Evolutionary conservation across 1,140 invertebrate genomes (phyloP).

Genomic region (Panagrolaimus sp.): DNA sequence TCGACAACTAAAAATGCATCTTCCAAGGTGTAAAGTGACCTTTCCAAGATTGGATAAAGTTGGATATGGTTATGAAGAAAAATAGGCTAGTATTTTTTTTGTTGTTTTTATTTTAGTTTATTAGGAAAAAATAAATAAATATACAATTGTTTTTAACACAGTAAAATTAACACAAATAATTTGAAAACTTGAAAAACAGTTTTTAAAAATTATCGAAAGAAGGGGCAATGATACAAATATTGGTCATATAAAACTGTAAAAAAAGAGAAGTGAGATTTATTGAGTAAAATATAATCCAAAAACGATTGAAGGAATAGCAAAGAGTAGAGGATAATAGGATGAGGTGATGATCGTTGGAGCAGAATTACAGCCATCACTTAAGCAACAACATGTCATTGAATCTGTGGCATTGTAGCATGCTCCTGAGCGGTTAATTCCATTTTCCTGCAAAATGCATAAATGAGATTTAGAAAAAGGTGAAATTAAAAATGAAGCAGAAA

Average conservation of each 20-base stretch:
- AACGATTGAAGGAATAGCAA: background rate
- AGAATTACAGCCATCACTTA: background rate
- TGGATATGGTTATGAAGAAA: constrained; percentile 21
- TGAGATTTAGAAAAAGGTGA: too few relatives aligned
- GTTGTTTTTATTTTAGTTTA: constrained; percentile 14
- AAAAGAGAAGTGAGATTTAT: background rate
- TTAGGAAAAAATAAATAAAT: background rate
- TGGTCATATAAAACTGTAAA: constrained; percentile 2
- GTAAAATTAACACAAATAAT: background rate
- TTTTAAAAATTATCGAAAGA: background rate
- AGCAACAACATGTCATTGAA: background rate
- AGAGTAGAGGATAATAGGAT: background rate
- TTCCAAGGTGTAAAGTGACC: constrained; percentile 19
- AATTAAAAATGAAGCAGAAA: too few relatives aligned
- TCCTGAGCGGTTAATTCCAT: background rate
- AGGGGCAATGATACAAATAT: background rate
- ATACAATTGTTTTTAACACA: background rate
- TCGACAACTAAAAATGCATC: background rate
- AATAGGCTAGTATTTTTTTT: constrained; percentile 14
- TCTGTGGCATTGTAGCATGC: background rate
- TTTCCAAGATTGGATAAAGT: constrained; percentile 21
- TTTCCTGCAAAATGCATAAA: too few relatives aligned
- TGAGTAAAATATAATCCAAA: constrained; percentile 1
- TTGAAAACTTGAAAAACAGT: background rate
- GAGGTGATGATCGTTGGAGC: background rate